Base-by-base conservation (phyloP, 2,888 invertebrate genomes). In the Cheilosia impressa region DNA sequence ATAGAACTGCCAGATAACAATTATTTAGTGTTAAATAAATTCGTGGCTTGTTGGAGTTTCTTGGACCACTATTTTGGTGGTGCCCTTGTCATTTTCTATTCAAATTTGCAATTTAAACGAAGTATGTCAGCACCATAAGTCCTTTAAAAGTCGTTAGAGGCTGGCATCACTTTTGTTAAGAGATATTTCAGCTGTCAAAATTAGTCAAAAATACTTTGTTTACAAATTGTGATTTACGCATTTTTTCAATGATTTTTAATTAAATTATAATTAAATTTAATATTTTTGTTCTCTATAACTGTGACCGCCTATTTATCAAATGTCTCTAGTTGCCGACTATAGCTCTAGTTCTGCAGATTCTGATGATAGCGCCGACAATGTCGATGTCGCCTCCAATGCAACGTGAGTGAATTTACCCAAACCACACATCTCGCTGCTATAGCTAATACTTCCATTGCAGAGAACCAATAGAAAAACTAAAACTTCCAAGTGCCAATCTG, bases 261-360 rank as follows among this genome's bases (percentile, higher is more conserved):
- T 72, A 62, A 41, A 38, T 57, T 62, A 38, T 63, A 24, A 38
- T 22, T 31, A 17, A 17, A 57, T 50, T 78, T 50, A 7, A 47
- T 69, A 41, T 58, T 75, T 60, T 13, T 34, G 65, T 62, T 7
- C 9, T 38, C 9, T 31, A 31, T 31, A 60, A n/a, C 3, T 43
- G 19, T 24, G 41, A 17, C 6, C 19, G 24, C 13, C 15, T 50
- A 53, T 45, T 81, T 77, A 88, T 87, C 88, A 73, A 85, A 90
- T 90, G 91, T 90, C 90, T 52, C 88, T 90, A 6, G 90, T 90
- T 10, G 91, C 91, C 9, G 91, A 90, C 80, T 90, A 90, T 78
- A 87, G 87, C 17, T 87, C 87, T 15, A 89, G 88, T 83, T 84
- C 41, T 89, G 88, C 17, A 90, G 89, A 90, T 9, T 89, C 89